Evolutionary conservation across 1,140 invertebrate genomes (phyloP).

Genomic region (Caenorhabditis inopinata): DNA sequence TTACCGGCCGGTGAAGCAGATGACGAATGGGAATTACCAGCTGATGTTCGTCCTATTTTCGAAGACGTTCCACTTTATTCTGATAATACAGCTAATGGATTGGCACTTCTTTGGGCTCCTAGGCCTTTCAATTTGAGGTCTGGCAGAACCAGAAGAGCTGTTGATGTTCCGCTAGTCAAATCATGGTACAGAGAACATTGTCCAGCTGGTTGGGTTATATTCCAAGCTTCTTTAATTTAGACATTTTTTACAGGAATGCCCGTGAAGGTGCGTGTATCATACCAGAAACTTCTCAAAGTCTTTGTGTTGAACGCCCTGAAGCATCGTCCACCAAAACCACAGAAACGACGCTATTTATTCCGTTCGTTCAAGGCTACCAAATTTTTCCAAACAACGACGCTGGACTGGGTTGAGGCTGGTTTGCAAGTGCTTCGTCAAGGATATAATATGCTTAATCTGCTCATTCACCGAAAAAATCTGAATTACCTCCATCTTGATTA

Average conservation of each 20-base stretch:
- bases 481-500: constrained; percentile 99
- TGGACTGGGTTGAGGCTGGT: constrained; percentile 99
- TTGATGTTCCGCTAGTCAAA: constrained; percentile 95
- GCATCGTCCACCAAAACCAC: constrained; percentile 92
- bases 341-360: constrained; percentile 86
- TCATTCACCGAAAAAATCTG: constrained; percentile 98
- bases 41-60: constrained; percentile 85
- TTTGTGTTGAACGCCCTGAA: constrained; percentile 96
- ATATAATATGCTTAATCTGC: constrained; percentile 98
- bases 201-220: constrained; percentile 75
- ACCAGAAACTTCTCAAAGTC: constrained; percentile 97
- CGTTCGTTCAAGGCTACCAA: constrained; percentile 98
- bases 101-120: constrained; percentile 95
- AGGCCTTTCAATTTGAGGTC: constrained; percentile 94
- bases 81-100: constrained; percentile 98
- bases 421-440: constrained; percentile 96
- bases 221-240: not conserved
- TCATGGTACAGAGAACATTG: constrained; percentile 93
- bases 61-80: constrained; percentile 92
- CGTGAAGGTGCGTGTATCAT: constrained; percentile 97
- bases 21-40: constrained; percentile 88
- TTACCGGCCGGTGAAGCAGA: constrained; percentile 82
- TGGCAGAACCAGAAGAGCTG: constrained; percentile 78
- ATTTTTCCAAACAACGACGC: constrained; percentile 97
- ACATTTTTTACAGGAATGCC: constrained; percentile 74